Percentiles rank a stretch among this genome's conserved stretches.
These are phyloP conservation scores for Prunella himalayana DNA, from an alignment of 2,113 vertebrate genomes.

Conservation along the genomic window DNA sequence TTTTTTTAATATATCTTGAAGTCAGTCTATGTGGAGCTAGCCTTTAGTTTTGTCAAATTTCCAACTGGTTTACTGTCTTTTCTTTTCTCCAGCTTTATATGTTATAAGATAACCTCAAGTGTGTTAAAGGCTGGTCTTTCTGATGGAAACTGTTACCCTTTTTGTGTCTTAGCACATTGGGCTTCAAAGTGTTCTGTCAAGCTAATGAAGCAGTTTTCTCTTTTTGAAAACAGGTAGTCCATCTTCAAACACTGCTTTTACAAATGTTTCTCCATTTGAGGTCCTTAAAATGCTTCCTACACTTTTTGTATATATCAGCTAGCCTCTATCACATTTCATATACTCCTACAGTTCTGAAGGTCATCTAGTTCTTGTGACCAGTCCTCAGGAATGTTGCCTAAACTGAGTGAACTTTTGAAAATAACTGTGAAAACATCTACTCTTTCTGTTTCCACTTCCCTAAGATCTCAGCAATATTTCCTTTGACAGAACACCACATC, in stretches of 20 bases:
- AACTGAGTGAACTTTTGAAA: slow-evolving; percentile 61
- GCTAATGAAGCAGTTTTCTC: slow-evolving; percentile 22
- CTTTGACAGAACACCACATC: slow-evolving; percentile 16
- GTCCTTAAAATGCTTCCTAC: slow-evolving; percentile 7
- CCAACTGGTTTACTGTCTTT: neutral
- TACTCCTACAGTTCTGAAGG: slow-evolving; percentile 7
- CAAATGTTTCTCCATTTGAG: slow-evolving; percentile 38
- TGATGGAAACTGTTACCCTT: neutral
- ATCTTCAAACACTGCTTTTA: slow-evolving; percentile 6
- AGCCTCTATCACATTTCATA: neutral
- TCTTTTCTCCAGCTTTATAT: neutral
- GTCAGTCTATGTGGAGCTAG: neutral
- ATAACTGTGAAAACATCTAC: slow-evolving; percentile 44
- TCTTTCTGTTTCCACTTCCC: slow-evolving; percentile 58
- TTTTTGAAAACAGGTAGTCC: neutral
- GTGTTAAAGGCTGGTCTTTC: neutral
- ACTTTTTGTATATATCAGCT: slow-evolving; percentile 16
- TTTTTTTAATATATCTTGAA: neutral
- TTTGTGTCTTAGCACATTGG: neutral
- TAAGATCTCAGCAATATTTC: slow-evolving; percentile 60
- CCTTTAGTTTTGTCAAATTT: slow-evolving; percentile 6
- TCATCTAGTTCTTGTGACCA: slow-evolving; percentile 34
- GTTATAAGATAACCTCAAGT: neutral
- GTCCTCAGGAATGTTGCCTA: slow-evolving; percentile 37
- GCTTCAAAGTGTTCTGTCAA: slow-evolving; percentile 23